Base-by-base conservation (phyloP, 1,140 invertebrate species). In the Anadara kagoshimensis region DNA sequence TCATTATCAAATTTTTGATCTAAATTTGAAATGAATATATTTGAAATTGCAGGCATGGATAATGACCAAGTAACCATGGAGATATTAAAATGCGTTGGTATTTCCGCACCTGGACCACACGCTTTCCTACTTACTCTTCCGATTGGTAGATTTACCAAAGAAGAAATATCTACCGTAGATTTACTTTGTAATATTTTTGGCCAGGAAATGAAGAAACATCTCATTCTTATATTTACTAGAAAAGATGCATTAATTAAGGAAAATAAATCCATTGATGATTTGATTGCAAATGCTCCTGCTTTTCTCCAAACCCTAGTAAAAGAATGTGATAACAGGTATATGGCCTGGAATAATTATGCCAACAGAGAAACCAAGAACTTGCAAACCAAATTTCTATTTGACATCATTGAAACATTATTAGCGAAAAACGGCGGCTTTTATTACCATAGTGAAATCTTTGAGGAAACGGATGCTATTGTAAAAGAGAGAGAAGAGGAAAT, bases 81-180 rank as follows among this genome's bases (percentile, higher is more conserved):
- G 7, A 36, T 36, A 36, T 36, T 36, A 7, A 36, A 36, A 36
- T 77, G 78, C 61, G 41, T 77, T 11, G 56, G 62, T 1, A 61
- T 75, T 11, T 47, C 72, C 5, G 24, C 70, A 10, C 78, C 78
- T 5, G 78, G 78, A 11, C 78, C 75, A 4, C 78, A 80, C 51
- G 72, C 69, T n/a, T 66, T 73, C 29, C 43, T 73, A 0, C n/a
- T 66, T 12, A 56, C 66, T 24, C 2, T 66, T 18, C 22, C 22
- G 16, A 41, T 66, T 22, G 63, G 56, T 14, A 44, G 63, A 12
- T 66, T 73, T 36, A 59, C 62, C 11, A 18, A 57, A 20, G 62
- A 66, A 57, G 70, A 66, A 56, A 58, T 36, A 18, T 43, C 58
- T n/a, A 57, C 62, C 11, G 53, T 73, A 10, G 29, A 66, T 18